Conservation (phyloP, 2,888 invertebrate genomes). For the Trichacis sp. region DNA sequence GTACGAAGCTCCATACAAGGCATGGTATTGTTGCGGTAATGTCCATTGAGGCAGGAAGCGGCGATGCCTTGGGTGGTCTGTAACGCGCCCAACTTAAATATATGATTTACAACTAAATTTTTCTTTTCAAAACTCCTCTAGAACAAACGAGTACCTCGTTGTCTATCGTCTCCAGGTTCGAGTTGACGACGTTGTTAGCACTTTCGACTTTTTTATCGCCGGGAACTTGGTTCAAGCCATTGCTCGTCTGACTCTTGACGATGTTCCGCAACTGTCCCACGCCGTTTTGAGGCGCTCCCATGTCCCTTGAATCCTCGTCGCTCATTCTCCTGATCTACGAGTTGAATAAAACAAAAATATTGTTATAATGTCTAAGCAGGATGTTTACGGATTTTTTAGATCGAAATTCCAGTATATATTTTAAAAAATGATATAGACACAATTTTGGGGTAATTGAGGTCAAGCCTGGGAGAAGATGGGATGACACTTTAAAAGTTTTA, state of each 20-base stretch:
- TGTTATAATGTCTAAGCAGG: too few species aligned
- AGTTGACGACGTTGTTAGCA: slow-evolving; percentile 51
- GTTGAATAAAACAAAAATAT: slow-evolving; percentile 16
- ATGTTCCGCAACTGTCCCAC: slow-evolving; percentile 73
- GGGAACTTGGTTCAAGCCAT: slow-evolving; percentile 59
- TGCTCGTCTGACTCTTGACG: slow-evolving; percentile 70
- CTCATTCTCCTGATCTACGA: slow-evolving; percentile 74
- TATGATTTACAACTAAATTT: slow-evolving; percentile 10
- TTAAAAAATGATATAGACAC: too few species aligned
- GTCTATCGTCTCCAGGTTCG: slow-evolving; percentile 46
- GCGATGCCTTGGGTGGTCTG: slow-evolving; percentile 50
- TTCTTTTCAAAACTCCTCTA: not conserved
- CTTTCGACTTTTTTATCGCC: slow-evolving; percentile 58
- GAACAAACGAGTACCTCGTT: slow-evolving; percentile 54
- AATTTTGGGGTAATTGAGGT: too few species aligned
- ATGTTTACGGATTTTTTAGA: too few species aligned
- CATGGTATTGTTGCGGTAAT: too few species aligned
- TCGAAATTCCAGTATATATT: too few species aligned
- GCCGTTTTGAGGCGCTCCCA: slow-evolving; percentile 70
- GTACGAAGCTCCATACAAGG: too few species aligned
- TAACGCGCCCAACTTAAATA: slow-evolving; percentile 2
- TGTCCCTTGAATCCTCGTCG: slow-evolving; percentile 75
- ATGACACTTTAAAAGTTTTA: too few species aligned
- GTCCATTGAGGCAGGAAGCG: too few species aligned
- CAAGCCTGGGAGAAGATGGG: too few species aligned